A percentile compares a stretch with the other conserved stretches of the same genome.
phyloP scores from a whole-genome alignment of 2,888 invertebrate species.

The Noctua pronuba region DNA sequence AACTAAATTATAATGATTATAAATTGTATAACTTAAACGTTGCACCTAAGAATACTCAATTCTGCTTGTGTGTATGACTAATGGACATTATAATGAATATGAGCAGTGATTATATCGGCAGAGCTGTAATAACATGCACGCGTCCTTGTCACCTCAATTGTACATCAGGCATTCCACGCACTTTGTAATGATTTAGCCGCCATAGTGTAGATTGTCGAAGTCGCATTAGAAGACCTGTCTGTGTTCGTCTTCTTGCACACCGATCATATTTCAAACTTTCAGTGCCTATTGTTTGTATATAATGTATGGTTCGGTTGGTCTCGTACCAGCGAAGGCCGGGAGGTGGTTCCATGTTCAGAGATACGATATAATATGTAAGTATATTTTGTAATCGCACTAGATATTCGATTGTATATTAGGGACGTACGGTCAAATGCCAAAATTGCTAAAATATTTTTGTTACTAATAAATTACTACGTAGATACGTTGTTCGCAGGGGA shows the following conservation, averaged over 20 bases:
- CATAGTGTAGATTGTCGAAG: slow-evolving; percentile 73
- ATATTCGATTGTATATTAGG: slow-evolving; percentile 79
- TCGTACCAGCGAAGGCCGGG: slow-evolving; percentile 66
- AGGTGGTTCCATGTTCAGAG: slow-evolving; percentile 82
- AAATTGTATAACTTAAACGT: slow-evolving; percentile 53
- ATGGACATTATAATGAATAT: slow-evolving; percentile 41
- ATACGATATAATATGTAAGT: slow-evolving; percentile 85
- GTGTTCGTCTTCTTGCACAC: slow-evolving; percentile 71
- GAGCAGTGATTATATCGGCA: slow-evolving; percentile 59
- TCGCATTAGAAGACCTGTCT: slow-evolving; percentile 63
- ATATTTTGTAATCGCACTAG: slow-evolving; percentile 84
- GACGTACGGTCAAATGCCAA: slow-evolving; percentile 79
- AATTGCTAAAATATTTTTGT: slow-evolving; percentile 84
- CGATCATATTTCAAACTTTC: slow-evolving; percentile 79
- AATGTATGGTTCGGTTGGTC: slow-evolving; percentile 75
- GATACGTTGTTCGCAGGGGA: slow-evolving; percentile 53
- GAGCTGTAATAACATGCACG: slow-evolving; percentile 49
- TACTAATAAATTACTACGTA: slow-evolving; percentile 71
- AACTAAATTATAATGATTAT: slow-evolving; percentile 52
- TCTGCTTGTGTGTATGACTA: slow-evolving; percentile 56
- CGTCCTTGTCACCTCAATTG: slow-evolving; percentile 73
- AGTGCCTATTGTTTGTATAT: slow-evolving; percentile 87
- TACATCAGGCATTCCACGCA: slow-evolving; percentile 82
- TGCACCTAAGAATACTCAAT: slow-evolving; percentile 56
- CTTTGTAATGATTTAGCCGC: slow-evolving; percentile 81